phyloP scores from a whole-genome alignment of 2,888 invertebrate species.

The Drosophila atripex region DNA sequence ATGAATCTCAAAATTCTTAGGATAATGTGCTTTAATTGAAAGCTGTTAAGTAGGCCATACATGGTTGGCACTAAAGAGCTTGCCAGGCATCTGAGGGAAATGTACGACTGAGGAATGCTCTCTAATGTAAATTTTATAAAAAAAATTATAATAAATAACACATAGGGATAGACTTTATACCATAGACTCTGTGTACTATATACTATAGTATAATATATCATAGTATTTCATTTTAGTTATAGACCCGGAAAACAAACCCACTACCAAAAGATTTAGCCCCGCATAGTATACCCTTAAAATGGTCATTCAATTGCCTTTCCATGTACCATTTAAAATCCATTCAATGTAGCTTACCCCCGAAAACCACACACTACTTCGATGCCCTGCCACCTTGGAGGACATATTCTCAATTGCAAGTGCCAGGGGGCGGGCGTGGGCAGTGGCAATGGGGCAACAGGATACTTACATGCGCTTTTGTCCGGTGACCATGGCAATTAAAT shows the following conservation, averaged over 20 bases:
- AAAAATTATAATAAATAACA: too few species aligned
- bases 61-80: conserved; percentile 16
- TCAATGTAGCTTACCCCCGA: conserved; percentile 57
- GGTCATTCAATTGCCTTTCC: conserved; percentile 68
- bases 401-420: conserved; percentile 26
- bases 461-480: conserved; percentile 84
- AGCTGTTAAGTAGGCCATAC: conserved; percentile 59
- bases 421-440: neutral
- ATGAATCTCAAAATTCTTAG: conserved; percentile 50
- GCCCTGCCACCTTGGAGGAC: conserved; percentile 50
- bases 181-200: too few species aligned
- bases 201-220: too few species aligned
- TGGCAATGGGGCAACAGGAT: conserved; percentile 27
- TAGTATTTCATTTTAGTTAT: too few species aligned
- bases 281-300: neutral
- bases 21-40: conserved; percentile 66
- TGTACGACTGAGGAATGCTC: neutral
- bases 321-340: conserved; percentile 69
- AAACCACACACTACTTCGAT: conserved; percentile 49
- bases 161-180: too few species aligned
- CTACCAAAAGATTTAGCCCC: neutral
- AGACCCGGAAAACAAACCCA: too few species aligned
- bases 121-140: too few species aligned
- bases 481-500: conserved; percentile 83
- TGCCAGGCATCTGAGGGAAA: neutral